These are phyloP conservation scores for Zygothrica quintamaculata DNA, from an alignment of 2,888 invertebrate genomes.

Conservation along the genomic window DNA sequence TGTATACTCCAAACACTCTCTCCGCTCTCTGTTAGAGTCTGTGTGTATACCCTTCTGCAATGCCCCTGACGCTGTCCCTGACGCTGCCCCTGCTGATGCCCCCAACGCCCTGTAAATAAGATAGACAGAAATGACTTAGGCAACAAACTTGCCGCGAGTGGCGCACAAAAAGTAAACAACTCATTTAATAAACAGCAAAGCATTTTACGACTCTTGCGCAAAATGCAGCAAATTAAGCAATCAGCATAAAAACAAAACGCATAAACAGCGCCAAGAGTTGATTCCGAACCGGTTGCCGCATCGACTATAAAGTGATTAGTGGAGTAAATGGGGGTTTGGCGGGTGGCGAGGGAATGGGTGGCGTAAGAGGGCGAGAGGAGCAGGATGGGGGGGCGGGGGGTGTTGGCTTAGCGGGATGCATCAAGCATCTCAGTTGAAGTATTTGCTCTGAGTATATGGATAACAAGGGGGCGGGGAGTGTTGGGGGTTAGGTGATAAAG, in stretches of 20 bases:
- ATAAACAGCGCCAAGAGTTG: constrained; percentile 55
- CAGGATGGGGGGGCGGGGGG: too few relatives aligned
- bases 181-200: constrained; percentile 60
- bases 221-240: constrained; percentile 81
- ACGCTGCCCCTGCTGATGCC: constrained; percentile 15
- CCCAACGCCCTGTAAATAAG: too few relatives aligned
- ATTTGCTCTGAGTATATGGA: too few relatives aligned
- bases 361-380: too few relatives aligned
- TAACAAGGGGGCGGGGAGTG: too few relatives aligned
- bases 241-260: constrained; percentile 77
- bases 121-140: constrained; percentile 63
- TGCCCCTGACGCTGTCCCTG: constrained; percentile 23
- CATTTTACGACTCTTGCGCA: constrained; percentile 72
- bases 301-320: background rate
- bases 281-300: constrained; percentile 52
- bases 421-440: too few relatives aligned
- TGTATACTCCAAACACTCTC: constrained; percentile 9
- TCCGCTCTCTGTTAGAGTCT: background rate
- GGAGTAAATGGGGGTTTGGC: too few relatives aligned
- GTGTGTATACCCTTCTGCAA: too few relatives aligned
- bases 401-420: constrained; percentile 6
- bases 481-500: background rate
- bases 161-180: constrained; percentile 54
- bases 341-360: too few relatives aligned
- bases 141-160: constrained; percentile 75